Percentiles rank a stretch among this genome's conserved stretches.
Conservation (phyloP, 2,113 vertebrate genomes). For the Asarcornis scutulata region DNA sequence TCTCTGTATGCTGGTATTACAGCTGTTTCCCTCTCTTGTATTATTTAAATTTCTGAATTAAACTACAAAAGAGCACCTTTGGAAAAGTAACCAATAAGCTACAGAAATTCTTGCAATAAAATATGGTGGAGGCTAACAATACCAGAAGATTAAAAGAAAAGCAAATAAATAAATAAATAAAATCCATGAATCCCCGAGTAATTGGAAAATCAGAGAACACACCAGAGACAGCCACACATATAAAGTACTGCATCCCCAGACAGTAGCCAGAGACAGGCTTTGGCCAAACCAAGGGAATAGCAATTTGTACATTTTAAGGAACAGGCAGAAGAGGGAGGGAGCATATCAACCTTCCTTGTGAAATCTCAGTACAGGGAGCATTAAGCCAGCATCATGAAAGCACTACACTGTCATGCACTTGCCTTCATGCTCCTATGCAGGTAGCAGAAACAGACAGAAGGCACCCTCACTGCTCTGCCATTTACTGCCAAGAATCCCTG, state of each 20-base stretch:
- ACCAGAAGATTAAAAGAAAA: neutral
- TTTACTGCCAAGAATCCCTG: neutral
- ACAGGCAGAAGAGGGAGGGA: neutral
- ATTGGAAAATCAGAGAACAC: neutral
- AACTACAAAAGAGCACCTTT: neutral
- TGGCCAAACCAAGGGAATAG: neutral
- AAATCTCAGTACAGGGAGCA: neutral
- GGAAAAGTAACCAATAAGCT: neutral
- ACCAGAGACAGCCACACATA: fast-evolving
- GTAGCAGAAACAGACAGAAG: neutral
- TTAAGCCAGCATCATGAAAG: neutral
- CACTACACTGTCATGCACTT: fast-evolving
- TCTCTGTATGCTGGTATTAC: neutral
- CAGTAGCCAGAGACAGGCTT: neutral
- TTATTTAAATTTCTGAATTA: neutral
- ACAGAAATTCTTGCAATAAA: neutral
- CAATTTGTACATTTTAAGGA: neutral
- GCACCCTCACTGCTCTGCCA: neutral
- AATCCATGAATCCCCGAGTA: neutral
- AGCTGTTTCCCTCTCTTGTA: neutral
- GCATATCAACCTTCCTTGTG: fast-evolving
- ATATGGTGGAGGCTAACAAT: neutral
- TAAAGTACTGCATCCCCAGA: neutral
- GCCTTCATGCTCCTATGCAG: neutral
- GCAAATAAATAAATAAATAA: too few species aligned